Percentiles rank a stretch among this genome's conserved stretches.
These are phyloP conservation scores for Meriones psammophilus DNA, from an alignment of 2,797 vertebrate genomes.

Conservation along the genomic window DNA sequence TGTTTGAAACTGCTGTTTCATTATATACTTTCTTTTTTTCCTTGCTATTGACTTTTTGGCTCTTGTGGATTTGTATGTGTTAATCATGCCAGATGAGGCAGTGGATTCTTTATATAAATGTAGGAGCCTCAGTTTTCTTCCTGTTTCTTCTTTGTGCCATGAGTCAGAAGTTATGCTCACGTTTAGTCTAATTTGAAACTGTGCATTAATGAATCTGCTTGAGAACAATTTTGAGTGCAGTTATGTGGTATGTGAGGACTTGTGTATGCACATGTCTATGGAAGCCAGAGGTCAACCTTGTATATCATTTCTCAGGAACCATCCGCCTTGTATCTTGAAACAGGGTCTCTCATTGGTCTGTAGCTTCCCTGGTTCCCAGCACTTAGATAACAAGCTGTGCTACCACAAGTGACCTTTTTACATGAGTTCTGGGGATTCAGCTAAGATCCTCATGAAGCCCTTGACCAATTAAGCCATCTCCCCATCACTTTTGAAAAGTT, in stretches of 20 bases:
- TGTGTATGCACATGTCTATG: background rate
- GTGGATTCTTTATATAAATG: conserved; percentile 8
- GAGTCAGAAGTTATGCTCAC: conserved; percentile 31
- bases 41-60: conserved; percentile 9
- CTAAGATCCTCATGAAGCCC: background rate
- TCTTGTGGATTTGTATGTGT: background rate
- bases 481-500: too few species aligned
- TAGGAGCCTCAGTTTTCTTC: background rate
- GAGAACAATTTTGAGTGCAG: background rate
- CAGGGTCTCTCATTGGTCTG: background rate
- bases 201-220: background rate
- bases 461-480: too few species aligned
- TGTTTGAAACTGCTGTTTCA: conserved; percentile 50
- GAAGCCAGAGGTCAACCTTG: background rate
- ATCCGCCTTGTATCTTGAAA: background rate
- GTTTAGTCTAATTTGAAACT: conserved; percentile 53
- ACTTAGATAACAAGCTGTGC: background rate
- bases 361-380: background rate
- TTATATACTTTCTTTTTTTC: background rate
- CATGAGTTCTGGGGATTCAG: background rate
- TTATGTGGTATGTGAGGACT: background rate
- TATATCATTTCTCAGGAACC: background rate
- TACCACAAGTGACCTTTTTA: too few species aligned
- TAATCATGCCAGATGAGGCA: conserved; percentile 8
- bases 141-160: background rate